These are phyloP conservation scores for Agrilus mali DNA, from an alignment of 2,888 invertebrate species.

Conservation along the genomic window DNA sequence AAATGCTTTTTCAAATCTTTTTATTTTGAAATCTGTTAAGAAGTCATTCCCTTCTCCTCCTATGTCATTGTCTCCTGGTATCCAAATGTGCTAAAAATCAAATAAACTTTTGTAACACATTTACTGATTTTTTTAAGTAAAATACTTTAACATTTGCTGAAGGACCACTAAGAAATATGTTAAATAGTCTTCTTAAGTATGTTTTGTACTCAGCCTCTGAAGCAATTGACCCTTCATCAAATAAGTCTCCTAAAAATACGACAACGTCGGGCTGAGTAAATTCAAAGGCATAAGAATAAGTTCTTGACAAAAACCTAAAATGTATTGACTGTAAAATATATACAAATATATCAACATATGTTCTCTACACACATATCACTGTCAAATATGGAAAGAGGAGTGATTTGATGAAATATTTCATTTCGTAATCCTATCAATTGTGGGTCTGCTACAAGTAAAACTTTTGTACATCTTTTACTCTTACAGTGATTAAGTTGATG, in stretches of 20 bases:
- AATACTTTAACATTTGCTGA: conserved; percentile 23
- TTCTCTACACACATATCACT: conserved; percentile 60
- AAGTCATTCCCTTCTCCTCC: conserved; percentile 77
- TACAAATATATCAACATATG: neutral
- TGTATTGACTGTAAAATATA: neutral
- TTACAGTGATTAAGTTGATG: conserved; percentile 22
- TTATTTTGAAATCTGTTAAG: conserved; percentile 53
- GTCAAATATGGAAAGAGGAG: conserved; percentile 69
- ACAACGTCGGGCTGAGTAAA: conserved; percentile 72
- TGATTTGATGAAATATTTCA: conserved; percentile 52
- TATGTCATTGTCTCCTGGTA: conserved; percentile 96
- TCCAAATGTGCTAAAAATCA: conserved; percentile 56
- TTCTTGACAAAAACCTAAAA: conserved; percentile 64
- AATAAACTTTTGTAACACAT: conserved; percentile 2
- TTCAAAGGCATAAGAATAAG: conserved; percentile 58
- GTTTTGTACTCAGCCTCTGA: conserved; percentile 51
- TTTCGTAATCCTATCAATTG: conserved; percentile 77
- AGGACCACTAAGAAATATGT: conserved; percentile 42
- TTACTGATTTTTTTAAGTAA: conserved; percentile 2
- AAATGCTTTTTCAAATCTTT: conserved; percentile 63
- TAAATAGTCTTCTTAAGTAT: conserved; percentile 62
- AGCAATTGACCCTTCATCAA: conserved; percentile 86
- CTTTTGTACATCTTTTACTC: conserved; percentile 25
- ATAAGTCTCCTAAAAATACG: conserved; percentile 84
- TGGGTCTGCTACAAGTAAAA: conserved; percentile 67